Evolutionary conservation across 2,113 vertebrate species (phyloP).

Genomic region (Mirza zaza): DNA sequence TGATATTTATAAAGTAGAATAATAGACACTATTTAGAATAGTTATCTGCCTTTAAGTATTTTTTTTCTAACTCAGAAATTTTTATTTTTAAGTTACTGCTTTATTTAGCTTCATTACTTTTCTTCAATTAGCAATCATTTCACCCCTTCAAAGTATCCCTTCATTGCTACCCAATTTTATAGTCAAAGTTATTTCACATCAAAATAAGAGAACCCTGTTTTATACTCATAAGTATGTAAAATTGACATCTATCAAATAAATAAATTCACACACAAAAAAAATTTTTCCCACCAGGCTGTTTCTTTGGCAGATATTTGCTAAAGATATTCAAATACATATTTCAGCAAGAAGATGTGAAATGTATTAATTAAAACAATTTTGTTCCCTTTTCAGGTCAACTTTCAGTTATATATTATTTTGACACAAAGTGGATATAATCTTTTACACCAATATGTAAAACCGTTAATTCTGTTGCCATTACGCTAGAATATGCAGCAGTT

Average conservation of each 20-base stretch:
- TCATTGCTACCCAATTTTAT: slow-evolving; percentile 3
- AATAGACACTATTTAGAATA: background rate
- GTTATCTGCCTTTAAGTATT: background rate
- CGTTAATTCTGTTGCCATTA: background rate
- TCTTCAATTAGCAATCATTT: slow-evolving; percentile 64
- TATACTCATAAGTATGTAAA: slow-evolving; percentile 36
- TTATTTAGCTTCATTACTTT: background rate
- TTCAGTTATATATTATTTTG: slow-evolving; percentile 38
- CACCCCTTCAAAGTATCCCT: background rate
- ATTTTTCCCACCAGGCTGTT: slow-evolving; percentile 5
- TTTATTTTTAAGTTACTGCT: background rate
- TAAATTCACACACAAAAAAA: background rate
- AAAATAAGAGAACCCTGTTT: background rate
- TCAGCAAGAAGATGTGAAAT: background rate
- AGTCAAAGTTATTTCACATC: slow-evolving; percentile 2
- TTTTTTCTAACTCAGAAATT: background rate
- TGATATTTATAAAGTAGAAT: background rate
- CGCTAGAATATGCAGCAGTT: background rate
- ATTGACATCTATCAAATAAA: slow-evolving; percentile 44
- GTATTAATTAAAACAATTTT: slow-evolving; percentile 29
- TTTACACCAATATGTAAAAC: background rate
- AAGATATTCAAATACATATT: background rate
- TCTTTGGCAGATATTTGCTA: slow-evolving; percentile 1
- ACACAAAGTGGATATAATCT: background rate
- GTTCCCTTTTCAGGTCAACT: background rate